A percentile compares a stretch with the other conserved stretches of the same genome.
Conservation (phyloP, 1,140 invertebrate genomes). For the Heliconius congener region DNA sequence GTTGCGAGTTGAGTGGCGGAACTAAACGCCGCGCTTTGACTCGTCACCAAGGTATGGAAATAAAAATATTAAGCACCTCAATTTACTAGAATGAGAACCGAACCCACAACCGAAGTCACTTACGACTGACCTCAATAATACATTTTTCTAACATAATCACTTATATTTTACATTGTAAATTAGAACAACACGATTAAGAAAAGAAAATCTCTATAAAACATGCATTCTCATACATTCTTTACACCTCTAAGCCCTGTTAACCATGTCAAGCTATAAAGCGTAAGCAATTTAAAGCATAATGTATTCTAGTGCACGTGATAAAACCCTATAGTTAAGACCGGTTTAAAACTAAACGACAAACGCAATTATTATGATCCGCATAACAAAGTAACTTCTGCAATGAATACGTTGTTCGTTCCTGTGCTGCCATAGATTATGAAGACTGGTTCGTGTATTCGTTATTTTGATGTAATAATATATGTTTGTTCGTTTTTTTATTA, state of each 20-base stretch:
- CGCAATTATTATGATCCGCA: conserved; percentile 51
- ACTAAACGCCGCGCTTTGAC: too few relatives aligned
- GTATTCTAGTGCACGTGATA: conserved; percentile 28
- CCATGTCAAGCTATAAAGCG: conserved; percentile 13
- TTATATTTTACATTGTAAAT: too few relatives aligned
- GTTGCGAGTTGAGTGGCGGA: too few relatives aligned
- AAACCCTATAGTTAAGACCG: conserved; percentile 38
- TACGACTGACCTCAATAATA: too few relatives aligned
- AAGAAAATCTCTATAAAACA: neutral
- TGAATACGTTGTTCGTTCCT: conserved; percentile 54
- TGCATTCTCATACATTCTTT: neutral
- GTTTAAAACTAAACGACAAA: conserved; percentile 50
- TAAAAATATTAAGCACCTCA: too few relatives aligned
- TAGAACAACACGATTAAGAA: neutral
- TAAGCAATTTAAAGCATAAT: conserved; percentile 14
- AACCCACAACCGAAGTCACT: too few relatives aligned
- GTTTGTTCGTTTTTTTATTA: neutral
- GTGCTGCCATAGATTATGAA: conserved; percentile 44
- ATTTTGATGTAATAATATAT: neutral
- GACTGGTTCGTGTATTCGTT: neutral
- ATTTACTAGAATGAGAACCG: too few relatives aligned
- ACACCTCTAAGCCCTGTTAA: conserved; percentile 8
- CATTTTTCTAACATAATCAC: too few relatives aligned
- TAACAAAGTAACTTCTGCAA: conserved; percentile 56
- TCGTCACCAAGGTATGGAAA: too few relatives aligned